Base-by-base conservation (phyloP, 2,888 invertebrate species). In the Tipula unca region DNA sequence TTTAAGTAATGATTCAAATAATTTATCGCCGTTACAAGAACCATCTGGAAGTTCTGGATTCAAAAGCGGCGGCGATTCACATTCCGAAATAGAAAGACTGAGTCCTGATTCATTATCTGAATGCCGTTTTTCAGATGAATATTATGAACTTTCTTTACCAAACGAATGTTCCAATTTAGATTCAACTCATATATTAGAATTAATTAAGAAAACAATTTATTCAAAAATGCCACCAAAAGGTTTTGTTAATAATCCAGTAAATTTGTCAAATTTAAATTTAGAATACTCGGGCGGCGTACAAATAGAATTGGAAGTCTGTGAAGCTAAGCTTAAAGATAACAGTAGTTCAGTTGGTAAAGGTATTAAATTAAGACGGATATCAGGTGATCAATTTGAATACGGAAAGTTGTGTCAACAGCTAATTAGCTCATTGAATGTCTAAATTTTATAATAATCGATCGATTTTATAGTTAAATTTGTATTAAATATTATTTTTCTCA, bases 371-470 rank as follows among this genome's bases (percentile, higher is more conserved):
- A 92, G 97, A 86, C 92, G 97, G 89, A 96, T 97, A 88, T 96
- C 96, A 0, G 97, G 97, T 4, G 97, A 97, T 90, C 96, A 96
- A 90, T 92, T 95, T 88, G 96, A 96, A 89, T 97, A 97, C 89
- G 96, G 96, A 87, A 96, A 96, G 90, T 92, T 97, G 69, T 97
- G 97, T 90, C 95, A 96, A 89, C 96, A 97, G 91, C 91, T 97
- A 88, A 96, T 97, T 86, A 96, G 96, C 85, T 96, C 96, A 89
- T 94, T 97, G 92, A 95, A 95, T 86, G 95, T 95, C 89, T 96
- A 91, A 88, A 32, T 25, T 82, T 29, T 82, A 25, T 13, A 25
- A 82, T 82, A 82, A 69, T 39, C 39, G 39, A 8, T 48, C 48
- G 69, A 25, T 25, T 25, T 48, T 48, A 48, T 69, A 69, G 69